Evolutionary conservation across 1,140 invertebrate species (phyloP), one percentile per base, ranked within the genome.

Genomic region (Drosophila tropicalis): DNA sequence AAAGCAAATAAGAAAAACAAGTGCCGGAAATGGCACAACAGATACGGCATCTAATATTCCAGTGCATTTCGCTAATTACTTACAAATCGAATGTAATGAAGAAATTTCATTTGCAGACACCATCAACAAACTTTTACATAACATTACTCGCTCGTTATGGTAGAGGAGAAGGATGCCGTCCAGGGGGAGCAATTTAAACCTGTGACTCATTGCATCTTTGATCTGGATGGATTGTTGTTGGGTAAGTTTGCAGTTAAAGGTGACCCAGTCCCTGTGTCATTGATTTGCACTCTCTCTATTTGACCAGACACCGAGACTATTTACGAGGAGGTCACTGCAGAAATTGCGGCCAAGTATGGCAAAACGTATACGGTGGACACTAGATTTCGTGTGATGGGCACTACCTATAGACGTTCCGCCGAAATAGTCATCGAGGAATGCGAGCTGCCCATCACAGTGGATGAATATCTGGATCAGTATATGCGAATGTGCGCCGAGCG

Each of bases 171-270:
- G 44, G 44, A 51, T 51, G 17, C 22, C 0, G 17, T 22, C 44
- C 44, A 51, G 44, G 44, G 44, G 44, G 10, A 51, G 10, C 9
- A 51, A 1, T 94, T 93, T 61, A 94, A 94, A 85, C 94, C 94
- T 70, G 95, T 97, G 36, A 96, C 96, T 10, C 96, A 97, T 89
- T 96, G 96, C 75, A 96, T 97, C 75, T 97, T 97, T 85, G 96
- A 97, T 91, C 95, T 97, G 95, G 96, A 97, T 90, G 96, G 96
- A 60, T 92, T 97, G 58, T 91, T 97, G 58, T 93, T 97, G 72
- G 95, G 96, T 96, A 93, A 94, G 90, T 75, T 19, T 12, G 2
- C 12, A 10, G 44, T 7, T 9, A 47, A 47, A 9, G 3, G 60
- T 63, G 13, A 9, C 12, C 13, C 3, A 5, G 36, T 5, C n/a